Evolutionary conservation across 2,113 vertebrate genomes (phyloP).

Genomic region (Poecile atricapillus): DNA sequence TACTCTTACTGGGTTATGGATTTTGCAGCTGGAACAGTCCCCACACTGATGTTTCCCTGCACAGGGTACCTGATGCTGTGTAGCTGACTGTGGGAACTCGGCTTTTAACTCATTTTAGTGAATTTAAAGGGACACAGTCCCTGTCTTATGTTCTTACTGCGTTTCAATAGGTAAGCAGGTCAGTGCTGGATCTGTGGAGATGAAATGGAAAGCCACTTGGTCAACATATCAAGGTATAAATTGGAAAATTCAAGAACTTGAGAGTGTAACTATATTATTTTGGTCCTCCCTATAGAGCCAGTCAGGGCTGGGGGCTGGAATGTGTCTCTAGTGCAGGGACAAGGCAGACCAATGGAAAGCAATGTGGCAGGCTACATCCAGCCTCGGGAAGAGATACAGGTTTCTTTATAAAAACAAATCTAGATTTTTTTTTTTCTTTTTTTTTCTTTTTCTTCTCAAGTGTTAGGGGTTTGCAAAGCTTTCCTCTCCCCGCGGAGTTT

Average conservation of each 20-base stretch:
- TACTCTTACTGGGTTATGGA: background rate
- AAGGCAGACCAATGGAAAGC: background rate
- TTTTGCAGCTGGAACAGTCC: background rate
- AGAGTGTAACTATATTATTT: background rate
- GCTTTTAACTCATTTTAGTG: background rate
- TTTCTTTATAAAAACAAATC: background rate
- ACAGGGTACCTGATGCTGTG: background rate
- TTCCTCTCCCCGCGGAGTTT: background rate
- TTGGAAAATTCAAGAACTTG: background rate
- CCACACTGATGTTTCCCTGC: background rate
- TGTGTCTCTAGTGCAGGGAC: rapidly evolving
- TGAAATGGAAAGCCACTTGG: background rate
- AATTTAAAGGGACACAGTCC: background rate
- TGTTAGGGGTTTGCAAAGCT: background rate
- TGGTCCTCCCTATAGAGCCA: background rate
- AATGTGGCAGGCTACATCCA: background rate
- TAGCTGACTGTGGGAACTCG: background rate
- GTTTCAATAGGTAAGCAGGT: background rate
- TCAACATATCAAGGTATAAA: background rate
- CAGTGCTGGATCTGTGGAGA: background rate
- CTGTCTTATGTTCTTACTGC: background rate
- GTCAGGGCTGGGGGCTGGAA: background rate
- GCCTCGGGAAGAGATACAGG: background rate
- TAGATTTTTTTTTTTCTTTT: rapidly evolving
- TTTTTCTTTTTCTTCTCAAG: background rate